Evolutionary conservation across 1,140 invertebrate genomes (phyloP).

Genomic region (Tigriopus japonicus): DNA sequence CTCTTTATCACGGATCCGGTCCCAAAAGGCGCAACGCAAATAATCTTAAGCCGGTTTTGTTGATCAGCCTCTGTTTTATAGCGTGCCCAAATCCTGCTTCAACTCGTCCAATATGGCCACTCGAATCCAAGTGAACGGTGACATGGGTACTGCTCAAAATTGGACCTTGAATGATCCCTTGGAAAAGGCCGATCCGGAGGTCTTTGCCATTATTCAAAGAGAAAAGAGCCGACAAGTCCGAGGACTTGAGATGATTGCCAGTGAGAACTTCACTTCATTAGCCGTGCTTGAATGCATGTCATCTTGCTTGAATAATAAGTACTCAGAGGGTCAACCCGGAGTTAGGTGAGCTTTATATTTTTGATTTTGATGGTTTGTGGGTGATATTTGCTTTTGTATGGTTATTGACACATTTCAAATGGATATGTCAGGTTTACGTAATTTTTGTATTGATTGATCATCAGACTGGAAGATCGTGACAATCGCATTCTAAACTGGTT

Average conservation of each 20-base stretch:
- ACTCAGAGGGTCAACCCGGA: constrained; percentile 84
- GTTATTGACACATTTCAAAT: no score
- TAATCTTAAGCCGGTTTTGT: no score
- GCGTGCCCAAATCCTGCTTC: no score
- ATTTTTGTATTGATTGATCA: no score
- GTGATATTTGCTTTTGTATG: not conserved
- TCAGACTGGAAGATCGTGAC: no score
- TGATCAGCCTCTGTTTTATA: no score
- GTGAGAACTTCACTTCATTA: constrained; percentile 88
- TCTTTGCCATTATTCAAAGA: constrained; percentile 56
- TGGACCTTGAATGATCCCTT: constrained; percentile 21
- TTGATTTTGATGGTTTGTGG: not conserved
- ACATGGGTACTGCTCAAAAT: not conserved
- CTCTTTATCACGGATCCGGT: no score
- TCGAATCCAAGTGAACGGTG: no score
- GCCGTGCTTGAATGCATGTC: constrained; percentile 75
- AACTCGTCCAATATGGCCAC: no score
- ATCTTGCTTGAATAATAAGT: constrained; percentile 91
- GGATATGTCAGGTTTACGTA: no score
- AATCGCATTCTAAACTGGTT: no score
- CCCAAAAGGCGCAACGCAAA: no score
- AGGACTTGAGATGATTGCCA: constrained; percentile 88
- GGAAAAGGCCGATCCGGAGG: constrained; percentile 50
- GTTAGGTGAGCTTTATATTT: constrained; percentile 53
- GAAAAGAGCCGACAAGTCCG: constrained; percentile 67